Evolutionary conservation across 2,113 vertebrate genomes (phyloP).

Genomic region (Prinia subflava): DNA sequence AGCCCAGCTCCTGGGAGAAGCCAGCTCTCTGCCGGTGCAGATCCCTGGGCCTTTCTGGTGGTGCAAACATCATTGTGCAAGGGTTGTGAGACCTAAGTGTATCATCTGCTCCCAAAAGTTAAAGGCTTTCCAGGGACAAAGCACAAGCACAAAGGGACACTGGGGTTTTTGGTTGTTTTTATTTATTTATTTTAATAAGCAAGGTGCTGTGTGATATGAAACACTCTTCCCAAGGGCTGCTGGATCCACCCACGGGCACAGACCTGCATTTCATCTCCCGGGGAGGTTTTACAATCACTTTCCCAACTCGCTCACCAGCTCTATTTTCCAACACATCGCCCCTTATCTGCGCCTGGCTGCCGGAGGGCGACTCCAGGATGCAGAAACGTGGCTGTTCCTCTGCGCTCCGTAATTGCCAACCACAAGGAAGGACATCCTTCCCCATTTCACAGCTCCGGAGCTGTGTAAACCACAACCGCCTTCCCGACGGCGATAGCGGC

Average conservation of each 20-base stretch:
- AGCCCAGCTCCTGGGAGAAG: neutral
- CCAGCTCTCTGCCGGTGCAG: accelerated
- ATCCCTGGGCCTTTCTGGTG: neutral
- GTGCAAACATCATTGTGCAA: neutral
- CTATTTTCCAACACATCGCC: neutral
- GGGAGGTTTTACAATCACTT: neutral
- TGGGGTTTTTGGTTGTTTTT: neutral
- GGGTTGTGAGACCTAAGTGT: neutral
- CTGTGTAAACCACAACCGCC: conserved; percentile 43
- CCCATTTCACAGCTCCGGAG: conserved; percentile 20
- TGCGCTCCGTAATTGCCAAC: conserved; percentile 2
- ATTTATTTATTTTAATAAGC: neutral
- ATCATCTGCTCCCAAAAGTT: neutral
- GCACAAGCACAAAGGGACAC: neutral
- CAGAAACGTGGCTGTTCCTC: conserved; percentile 38
- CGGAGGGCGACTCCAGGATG: neutral
- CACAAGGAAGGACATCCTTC: conserved; percentile 62
- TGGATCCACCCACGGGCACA: accelerated
- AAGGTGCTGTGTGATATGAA: conserved; percentile 85
- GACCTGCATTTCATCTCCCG: accelerated
- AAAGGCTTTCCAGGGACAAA: neutral
- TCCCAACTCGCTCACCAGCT: neutral
- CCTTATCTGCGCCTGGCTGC: neutral
- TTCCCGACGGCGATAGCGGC: neutral
- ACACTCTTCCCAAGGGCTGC: conserved; percentile 57